Evolutionary conservation across 1,140 invertebrate genomes (phyloP).

Genomic region (Panonychus citri): DNA sequence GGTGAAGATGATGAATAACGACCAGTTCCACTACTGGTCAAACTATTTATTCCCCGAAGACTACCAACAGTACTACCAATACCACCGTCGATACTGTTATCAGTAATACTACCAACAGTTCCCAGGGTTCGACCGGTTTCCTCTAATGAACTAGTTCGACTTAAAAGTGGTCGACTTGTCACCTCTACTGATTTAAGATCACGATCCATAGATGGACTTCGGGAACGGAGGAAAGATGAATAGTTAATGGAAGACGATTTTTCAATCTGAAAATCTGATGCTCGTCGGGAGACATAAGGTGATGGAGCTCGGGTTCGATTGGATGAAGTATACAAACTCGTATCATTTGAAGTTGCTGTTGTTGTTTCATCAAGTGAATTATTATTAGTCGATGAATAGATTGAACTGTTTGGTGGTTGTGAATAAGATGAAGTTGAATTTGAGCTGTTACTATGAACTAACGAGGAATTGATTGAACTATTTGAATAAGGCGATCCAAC

Average conservation of each 20-base stretch:
- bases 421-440: too few relatives aligned
- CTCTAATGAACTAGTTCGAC: neutral
- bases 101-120: too few relatives aligned
- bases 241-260: neutral
- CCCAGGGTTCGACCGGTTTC: neutral
- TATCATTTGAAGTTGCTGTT: neutral
- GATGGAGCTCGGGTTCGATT: neutral
- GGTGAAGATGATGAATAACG: neutral
- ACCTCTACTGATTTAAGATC: neutral
- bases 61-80: too few relatives aligned
- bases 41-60: too few relatives aligned
- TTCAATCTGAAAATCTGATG: neutral
- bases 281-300: neutral
- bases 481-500: too few relatives aligned
- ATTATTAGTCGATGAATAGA: neutral
- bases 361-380: neutral
- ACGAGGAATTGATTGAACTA: too few relatives aligned
- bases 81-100: too few relatives aligned
- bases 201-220: neutral
- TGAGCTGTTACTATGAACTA: too few relatives aligned
- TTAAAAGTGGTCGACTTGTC: neutral
- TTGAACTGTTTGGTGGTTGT: neutral
- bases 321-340: neutral
- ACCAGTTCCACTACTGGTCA: neutral
- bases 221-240: neutral